Evolutionary conservation across 2,888 invertebrate genomes (phyloP), one percentile per base, ranked within the genome.

Genomic region (Sinodicranocentrus sp.): DNA sequence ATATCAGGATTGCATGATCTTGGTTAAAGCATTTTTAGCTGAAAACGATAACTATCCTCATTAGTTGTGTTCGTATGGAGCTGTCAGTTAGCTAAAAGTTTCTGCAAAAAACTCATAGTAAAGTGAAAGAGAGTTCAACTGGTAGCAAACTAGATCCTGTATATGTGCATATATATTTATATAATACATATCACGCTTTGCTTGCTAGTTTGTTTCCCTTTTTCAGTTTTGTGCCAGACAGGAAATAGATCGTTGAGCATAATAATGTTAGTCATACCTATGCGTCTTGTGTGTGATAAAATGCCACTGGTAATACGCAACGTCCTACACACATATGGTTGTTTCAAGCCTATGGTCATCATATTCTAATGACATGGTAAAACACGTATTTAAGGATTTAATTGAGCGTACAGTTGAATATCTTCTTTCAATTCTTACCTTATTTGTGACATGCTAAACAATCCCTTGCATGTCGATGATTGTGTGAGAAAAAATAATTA

Each of bases 401-500:
- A 82, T 82, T 82, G 82, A 68, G 39, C 67, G 33, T 61, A 54
- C 21, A 17, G 5, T 28, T 17, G 39, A 23, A 28, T 43, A 25
- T 21, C 44, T 59, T 15, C 15, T 61, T 25, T 59, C 59, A 33
- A 44, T 71, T 54, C 57, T 19, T 28, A n/a, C 28, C 48, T 54
- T 52, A 43, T 15, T 48, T 39, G 33, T 68, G 44, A 44, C 15
- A 23, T 67, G 43, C 15, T 23, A 70, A 70, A 78, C 26, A 39
- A 52, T 57, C 19, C 23, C 15, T 82, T 68, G 82, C 82, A 73
- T 82, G 82, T 68, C 44, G 43, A 59, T 59, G 82, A 82, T 82
- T 82, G 82, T 82, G 82, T 82, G 82, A 82, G 82, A 82, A 59
- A 68, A 68, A 67, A 73, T 82, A 82, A 82, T 82, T 82, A 82